These are phyloP conservation scores for Megastigmus dorsalis DNA, from an alignment of 2,888 invertebrate species.

Conservation along the genomic window DNA sequence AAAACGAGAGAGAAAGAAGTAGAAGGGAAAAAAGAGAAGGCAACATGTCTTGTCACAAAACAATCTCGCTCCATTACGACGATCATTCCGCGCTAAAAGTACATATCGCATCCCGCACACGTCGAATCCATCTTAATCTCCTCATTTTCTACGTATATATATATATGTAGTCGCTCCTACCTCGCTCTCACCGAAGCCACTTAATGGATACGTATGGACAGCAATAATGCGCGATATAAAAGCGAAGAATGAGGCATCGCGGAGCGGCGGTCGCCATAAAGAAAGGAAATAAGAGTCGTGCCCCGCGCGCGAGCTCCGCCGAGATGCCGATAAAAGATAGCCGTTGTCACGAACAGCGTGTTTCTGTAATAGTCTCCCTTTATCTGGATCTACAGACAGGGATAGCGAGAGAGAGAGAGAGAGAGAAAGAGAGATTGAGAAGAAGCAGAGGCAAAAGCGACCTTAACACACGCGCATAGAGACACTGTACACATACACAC, in stretches of 20 bases:
- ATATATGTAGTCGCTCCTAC: no score
- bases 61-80: background rate
- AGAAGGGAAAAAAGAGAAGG: background rate
- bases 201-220: conserved; percentile 33
- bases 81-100: conserved; percentile 17
- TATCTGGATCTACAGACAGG: conserved; percentile 27
- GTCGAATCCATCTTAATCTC: conserved; percentile 25
- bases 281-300: conserved; percentile 18
- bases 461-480: background rate
- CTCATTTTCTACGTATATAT: background rate
- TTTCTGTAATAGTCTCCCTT: conserved; percentile 43
- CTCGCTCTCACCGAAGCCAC: no score
- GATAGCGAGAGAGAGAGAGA: background rate
- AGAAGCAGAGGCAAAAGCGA: background rate
- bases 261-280: background rate
- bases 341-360: conserved; percentile 43
- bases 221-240: conserved; percentile 12
- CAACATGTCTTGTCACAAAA: background rate
- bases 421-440: background rate
- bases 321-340: conserved; percentile 41
- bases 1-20: no score
- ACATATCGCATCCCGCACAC: background rate
- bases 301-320: background rate
- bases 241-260: conserved; percentile 18
- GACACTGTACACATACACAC: background rate